Base-by-base conservation (phyloP, 2,797 vertebrate genomes). In the Pangasius macronema region DNA sequence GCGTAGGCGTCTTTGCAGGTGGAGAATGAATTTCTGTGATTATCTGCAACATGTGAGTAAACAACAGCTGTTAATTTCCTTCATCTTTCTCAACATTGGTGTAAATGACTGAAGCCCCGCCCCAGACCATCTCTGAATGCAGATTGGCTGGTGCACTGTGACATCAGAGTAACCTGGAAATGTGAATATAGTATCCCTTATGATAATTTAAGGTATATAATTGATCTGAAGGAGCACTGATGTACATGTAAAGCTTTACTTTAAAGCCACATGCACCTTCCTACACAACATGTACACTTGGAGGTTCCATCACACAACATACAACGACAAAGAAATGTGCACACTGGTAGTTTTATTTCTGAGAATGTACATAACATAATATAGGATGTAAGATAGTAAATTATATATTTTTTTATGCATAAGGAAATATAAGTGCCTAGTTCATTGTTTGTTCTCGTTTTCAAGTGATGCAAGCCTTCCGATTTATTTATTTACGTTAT, bases 1-100 rank as follows among this genome's bases (percentile, higher is more conserved):
- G 53, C n/a, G 30, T 79, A 11, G 49, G 30, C 10, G 51, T 36
- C 30, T 57, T 57, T 79, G 76, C 76, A 55, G 51, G 8, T 36
- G 51, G 76, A 55, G 18, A 22, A 8, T 11, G 51, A 36, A 79
- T 57, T 79, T 22, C 36, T 36, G 51, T 57, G 51, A 20, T 33
- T 49, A 20, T 33, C 30, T 57, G 51, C 76, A 55, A 36, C 76
- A 79, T 79, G 51, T 80, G 18, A 57, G 30, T 57, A 79, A 55
- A 79, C 76, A 55, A 22, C 51, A 84, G 80, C 80, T 82, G 80
- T 82, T 63, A 33, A 61, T 39, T 61, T 39, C 42, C 11, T 57
- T 59, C 30, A 59, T 46, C 39, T 63, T 82, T 82, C 36, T 63
- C 3, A 30, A 30, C 18, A 22, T 16, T 63, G 18, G 76, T 0